phyloP scores from a whole-genome alignment of 2,113 vertebrate genomes.

The Scomber japonicus region DNA sequence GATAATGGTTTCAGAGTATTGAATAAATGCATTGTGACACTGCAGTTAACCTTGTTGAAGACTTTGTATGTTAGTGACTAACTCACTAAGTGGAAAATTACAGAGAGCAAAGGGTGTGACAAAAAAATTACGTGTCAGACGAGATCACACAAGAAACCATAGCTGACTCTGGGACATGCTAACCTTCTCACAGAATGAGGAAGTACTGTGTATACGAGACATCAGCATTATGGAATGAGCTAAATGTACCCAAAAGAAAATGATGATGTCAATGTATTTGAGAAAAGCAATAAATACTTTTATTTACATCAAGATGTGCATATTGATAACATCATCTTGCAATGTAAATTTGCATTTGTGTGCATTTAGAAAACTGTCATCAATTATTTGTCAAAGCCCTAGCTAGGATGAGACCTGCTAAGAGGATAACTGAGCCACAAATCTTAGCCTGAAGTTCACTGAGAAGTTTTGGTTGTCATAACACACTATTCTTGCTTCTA shows the following conservation, averaged over 20 bases:
- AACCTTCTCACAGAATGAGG: slow-evolving; percentile 50
- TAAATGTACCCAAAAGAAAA: background rate
- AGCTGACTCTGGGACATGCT: slow-evolving; percentile 15
- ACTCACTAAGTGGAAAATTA: slow-evolving; percentile 47
- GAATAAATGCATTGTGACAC: background rate
- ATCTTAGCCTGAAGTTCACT: slow-evolving; percentile 7
- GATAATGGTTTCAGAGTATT: background rate
- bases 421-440: background rate
- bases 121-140: background rate
- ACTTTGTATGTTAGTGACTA: background rate
- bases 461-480: background rate
- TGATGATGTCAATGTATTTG: no score
- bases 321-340: no score
- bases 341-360: background rate
- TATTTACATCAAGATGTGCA: no score
- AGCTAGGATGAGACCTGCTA: background rate
- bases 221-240: slow-evolving; percentile 1
- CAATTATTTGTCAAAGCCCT: background rate
- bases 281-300: background rate
- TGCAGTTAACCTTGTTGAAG: background rate
- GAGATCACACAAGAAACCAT: slow-evolving; percentile 9
- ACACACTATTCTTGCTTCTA: background rate
- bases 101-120: slow-evolving; percentile 36
- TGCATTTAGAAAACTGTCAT: background rate
- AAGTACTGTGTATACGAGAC: slow-evolving; percentile 13